These are phyloP conservation scores for Hyperopisus bebe DNA, from an alignment of 2,113 vertebrate genomes.

Conservation along the genomic window DNA sequence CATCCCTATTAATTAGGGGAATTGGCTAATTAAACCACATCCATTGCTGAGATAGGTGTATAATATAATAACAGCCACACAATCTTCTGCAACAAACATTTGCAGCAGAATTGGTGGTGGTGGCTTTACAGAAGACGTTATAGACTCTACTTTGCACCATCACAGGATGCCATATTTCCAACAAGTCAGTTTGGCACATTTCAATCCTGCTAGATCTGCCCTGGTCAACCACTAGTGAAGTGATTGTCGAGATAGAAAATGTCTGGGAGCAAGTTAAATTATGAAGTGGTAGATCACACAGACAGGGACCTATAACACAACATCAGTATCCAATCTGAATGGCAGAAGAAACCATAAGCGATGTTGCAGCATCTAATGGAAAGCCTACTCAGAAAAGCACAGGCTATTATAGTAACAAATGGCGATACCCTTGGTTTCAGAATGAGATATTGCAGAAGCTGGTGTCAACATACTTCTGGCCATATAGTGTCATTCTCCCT, in stretches of 20 bases:
- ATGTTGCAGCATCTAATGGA: background rate
- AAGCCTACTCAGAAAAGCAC: background rate
- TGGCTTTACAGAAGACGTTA: background rate
- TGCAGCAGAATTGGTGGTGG: background rate
- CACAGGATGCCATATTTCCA: background rate
- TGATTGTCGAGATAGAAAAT: background rate
- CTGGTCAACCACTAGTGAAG: background rate
- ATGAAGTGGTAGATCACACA: background rate
- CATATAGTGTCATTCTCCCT: background rate
- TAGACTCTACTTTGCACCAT: background rate
- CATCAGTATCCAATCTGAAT: background rate
- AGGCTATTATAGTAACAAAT: background rate
- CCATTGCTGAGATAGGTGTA: background rate
- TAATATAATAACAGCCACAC: background rate
- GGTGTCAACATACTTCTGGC: background rate
- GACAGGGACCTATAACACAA: background rate
- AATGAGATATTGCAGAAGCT: background rate
- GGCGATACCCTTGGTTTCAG: background rate
- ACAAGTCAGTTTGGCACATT: background rate
- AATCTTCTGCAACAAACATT: background rate
- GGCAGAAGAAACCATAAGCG: background rate
- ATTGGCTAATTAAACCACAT: background rate
- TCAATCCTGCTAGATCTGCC: background rate
- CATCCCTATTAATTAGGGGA: background rate
- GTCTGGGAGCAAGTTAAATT: background rate